phyloP scores from a whole-genome alignment of 1,140 invertebrate species.

The Drosophila carrolli region DNA sequence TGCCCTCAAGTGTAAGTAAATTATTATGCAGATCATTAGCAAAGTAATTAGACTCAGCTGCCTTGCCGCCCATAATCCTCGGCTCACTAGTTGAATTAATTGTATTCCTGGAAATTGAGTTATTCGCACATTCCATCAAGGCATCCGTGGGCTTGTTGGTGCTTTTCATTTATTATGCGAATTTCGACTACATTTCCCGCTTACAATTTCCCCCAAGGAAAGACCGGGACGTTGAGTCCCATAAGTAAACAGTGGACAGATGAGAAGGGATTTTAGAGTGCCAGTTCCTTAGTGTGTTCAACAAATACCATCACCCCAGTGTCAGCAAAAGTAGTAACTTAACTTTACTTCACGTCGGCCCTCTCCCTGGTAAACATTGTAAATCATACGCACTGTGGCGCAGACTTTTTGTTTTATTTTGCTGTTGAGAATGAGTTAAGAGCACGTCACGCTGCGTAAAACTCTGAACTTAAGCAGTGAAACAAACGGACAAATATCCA shows the following conservation, averaged over 20 bases:
- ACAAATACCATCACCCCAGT: conserved; percentile 51
- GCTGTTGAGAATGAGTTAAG: conserved; percentile 58
- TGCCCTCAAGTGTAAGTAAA: conserved; percentile 66
- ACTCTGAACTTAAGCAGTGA: conserved; percentile 7
- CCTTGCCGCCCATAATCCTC: conserved; percentile 19
- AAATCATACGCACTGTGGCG: conserved; percentile 70
- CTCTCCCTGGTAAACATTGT: conserved; percentile 55
- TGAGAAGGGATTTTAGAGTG: conserved; percentile 8
- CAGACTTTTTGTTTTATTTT: conserved; percentile 30
- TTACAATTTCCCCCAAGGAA: conserved; percentile 44
- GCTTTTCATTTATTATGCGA: conserved; percentile 71
- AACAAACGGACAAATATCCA: conserved; percentile 32
- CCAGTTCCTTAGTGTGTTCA: conserved; percentile 33
- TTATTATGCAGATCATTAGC: conserved; percentile 80
- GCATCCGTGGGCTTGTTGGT: conserved; percentile 15
- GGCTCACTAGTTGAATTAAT: conserved; percentile 64
- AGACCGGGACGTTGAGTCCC: conserved; percentile 30
- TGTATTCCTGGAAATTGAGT: conserved; percentile 71
- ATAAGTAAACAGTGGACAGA: conserved; percentile 47
- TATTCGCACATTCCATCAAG: conserved; percentile 60
- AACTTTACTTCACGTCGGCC: conserved; percentile 16
- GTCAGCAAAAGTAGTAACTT: conserved; percentile 21
- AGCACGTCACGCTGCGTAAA: conserved; percentile 17
- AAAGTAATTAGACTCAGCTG: conserved; percentile 57
- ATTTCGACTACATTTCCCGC: conserved; percentile 57